These are phyloP conservation scores for Acanthoscelides obtectus DNA, from an alignment of 2,888 invertebrate species.

Conservation along the genomic window DNA sequence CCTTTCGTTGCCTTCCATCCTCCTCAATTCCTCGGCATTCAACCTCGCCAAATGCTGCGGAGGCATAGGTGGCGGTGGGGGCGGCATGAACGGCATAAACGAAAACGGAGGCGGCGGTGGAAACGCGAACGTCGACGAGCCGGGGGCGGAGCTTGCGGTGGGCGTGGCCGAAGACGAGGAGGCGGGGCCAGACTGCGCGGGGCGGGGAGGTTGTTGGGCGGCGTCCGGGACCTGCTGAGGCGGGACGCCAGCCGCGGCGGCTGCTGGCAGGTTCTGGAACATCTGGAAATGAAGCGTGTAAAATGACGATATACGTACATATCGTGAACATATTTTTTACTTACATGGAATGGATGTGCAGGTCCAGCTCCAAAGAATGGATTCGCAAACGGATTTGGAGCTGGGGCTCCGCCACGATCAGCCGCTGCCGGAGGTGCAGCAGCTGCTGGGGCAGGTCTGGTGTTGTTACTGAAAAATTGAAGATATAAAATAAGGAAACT, in stretches of 20 bases:
- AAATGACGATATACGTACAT: background rate
- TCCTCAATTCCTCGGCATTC: conserved; percentile 75
- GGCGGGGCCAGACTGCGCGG: background rate
- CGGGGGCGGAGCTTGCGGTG: conserved; percentile 11
- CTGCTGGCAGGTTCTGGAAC: conserved; percentile 26
- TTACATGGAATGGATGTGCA: background rate
- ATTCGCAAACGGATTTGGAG: conserved; percentile 34
- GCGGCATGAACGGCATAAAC: conserved; percentile 50
- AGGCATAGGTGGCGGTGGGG: conserved; percentile 71
- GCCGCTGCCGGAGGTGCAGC: conserved; percentile 24
- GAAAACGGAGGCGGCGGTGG: conserved; percentile 52
- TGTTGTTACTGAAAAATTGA: conserved; percentile 3
- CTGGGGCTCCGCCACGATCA: background rate
- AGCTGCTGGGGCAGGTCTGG: conserved; percentile 25
- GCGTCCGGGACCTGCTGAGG: conserved; percentile 7
- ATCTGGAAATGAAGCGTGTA: conserved; percentile 38
- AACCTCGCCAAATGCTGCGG: conserved; percentile 71
- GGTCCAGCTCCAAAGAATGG: conserved; percentile 21
- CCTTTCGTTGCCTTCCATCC: conserved; percentile 86
- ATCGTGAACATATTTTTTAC: too few relatives aligned
- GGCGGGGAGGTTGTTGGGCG: background rate
- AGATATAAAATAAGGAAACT: too few relatives aligned
- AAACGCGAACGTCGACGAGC: conserved; percentile 4
- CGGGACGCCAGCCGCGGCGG: conserved; percentile 31
- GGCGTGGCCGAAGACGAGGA: background rate